phyloP scores from a whole-genome alignment of 2,113 vertebrate genomes.

The Butastur rufipennis region DNA sequence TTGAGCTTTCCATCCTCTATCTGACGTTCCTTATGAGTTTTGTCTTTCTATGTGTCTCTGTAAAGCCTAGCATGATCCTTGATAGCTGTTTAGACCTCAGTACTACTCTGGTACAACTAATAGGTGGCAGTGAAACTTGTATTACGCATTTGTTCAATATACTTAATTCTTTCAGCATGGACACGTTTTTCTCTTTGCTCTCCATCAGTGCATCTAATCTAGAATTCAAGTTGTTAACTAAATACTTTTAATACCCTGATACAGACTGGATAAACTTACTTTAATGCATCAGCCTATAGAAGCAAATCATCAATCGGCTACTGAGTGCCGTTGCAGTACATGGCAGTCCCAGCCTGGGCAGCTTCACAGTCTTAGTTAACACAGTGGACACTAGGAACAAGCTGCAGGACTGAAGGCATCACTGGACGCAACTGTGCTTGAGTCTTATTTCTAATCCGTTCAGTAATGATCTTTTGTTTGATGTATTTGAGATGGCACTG shows the following conservation, averaged over 20 bases:
- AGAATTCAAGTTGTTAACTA: not conserved
- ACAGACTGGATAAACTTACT: not conserved
- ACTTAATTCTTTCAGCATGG: not conserved
- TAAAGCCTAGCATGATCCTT: not conserved
- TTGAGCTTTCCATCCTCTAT: not conserved
- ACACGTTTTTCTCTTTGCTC: not conserved
- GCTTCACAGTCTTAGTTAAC: not conserved
- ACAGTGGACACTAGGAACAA: not conserved
- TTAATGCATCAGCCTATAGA: not conserved
- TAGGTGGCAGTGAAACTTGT: not conserved
- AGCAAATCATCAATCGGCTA: fast-evolving
- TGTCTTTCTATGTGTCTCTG: not conserved
- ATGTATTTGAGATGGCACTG: not conserved
- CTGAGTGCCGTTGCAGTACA: no score
- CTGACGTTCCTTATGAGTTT: not conserved
- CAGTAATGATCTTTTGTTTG: not conserved
- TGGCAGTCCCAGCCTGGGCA: not conserved
- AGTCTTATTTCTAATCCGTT: not conserved
- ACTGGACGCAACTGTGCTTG: not conserved
- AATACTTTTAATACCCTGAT: not conserved
- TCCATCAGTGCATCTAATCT: not conserved
- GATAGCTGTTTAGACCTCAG: not conserved
- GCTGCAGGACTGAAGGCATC: not conserved
- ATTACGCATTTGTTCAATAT: not conserved
- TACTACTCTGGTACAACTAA: not conserved